Evolutionary conservation across 2,888 invertebrate species (phyloP).

Genomic region (Leptinotarsa juncta): DNA sequence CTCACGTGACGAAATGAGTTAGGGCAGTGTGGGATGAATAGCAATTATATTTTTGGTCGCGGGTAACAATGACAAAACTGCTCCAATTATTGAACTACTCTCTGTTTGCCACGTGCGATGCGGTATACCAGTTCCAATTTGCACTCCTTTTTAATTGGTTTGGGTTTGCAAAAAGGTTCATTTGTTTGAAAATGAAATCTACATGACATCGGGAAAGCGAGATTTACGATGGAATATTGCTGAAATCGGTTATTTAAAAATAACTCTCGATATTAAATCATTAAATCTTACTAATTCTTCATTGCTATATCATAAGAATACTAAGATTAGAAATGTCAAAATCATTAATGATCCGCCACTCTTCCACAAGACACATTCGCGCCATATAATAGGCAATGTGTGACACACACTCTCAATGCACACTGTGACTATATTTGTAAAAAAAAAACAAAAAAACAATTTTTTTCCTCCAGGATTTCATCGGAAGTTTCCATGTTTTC

Average conservation of each 20-base stretch:
- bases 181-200: neutral
- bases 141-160: slow-evolving; percentile 26
- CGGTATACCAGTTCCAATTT: slow-evolving; percentile 49
- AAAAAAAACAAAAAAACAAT: no score
- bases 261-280: neutral
- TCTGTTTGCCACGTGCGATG: slow-evolving; percentile 47
- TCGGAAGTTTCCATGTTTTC: no score
- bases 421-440: no score
- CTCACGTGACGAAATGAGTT: slow-evolving; percentile 37
- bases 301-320: no score
- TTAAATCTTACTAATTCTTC: no score
- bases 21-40: slow-evolving; percentile 39
- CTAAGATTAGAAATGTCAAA: no score
- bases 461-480: no score
- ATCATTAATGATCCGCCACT: no score
- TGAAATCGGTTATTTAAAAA: neutral
- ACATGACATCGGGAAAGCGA: neutral
- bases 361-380: no score
- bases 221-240: neutral
- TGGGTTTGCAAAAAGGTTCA: slow-evolving; percentile 6
- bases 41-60: slow-evolving; percentile 51
- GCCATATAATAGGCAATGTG: no score
- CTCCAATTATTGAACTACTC: slow-evolving; percentile 51
- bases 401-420: no score
- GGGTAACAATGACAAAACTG: slow-evolving; percentile 54